Evolutionary conservation across 2,888 invertebrate genomes (phyloP).

Genomic region (Hartigia nigra): DNA sequence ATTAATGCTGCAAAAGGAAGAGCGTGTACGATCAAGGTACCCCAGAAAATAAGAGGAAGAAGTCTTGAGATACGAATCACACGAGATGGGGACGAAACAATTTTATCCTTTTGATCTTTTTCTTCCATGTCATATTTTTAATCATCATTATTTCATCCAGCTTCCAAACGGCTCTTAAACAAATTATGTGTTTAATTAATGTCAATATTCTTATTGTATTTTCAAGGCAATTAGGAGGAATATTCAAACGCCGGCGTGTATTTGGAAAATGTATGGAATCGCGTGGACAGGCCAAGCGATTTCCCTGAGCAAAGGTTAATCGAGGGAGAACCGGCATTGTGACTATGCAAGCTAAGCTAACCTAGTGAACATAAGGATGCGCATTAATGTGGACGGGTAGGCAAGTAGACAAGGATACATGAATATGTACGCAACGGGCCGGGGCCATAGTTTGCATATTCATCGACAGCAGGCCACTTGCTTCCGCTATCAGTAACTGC

Average conservation of each 20-base stretch:
- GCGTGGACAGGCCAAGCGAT: not conserved
- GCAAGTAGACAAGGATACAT: conserved; percentile 14
- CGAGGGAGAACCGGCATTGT: conserved; percentile 32
- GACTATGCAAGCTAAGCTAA: conserved; percentile 30
- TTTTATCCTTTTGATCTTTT: not conserved
- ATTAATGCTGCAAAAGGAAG: conserved; percentile 32
- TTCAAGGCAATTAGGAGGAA: not conserved
- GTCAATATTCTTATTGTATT: not conserved
- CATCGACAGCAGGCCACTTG: conserved; percentile 50
- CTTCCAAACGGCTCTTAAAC: not conserved
- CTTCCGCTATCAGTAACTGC: conserved; percentile 39
- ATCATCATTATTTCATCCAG: not conserved
- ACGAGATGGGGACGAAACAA: not conserved
- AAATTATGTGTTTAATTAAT: not conserved
- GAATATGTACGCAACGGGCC: conserved; percentile 46
- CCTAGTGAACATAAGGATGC: conserved; percentile 27
- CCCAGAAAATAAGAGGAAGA: not conserved
- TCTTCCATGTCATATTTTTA: not conserved
- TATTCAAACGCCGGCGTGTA: not conserved
- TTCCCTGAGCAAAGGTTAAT: conserved; percentile 38
- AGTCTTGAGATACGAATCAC: not conserved
- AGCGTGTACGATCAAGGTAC: conserved; percentile 1
- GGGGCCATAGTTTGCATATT: conserved; percentile 57
- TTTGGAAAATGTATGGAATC: not conserved
- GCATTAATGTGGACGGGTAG: conserved; percentile 17